Evolutionary conservation across 2,888 invertebrate species (phyloP).

Genomic region (Metalampra italica): DNA sequence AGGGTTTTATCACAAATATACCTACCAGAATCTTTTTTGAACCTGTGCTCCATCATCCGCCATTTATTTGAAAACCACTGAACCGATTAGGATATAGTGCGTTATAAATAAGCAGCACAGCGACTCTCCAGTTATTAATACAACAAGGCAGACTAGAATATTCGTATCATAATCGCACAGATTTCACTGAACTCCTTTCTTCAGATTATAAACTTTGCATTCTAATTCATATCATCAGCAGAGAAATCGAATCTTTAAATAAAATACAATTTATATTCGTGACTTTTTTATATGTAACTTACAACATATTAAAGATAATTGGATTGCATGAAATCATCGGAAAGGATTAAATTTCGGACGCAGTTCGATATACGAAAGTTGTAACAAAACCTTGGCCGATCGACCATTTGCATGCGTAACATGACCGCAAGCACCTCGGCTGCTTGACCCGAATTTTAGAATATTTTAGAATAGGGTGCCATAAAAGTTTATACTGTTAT

Average conservation of each 20-base stretch:
- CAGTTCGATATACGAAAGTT: background rate
- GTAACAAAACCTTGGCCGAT: slow-evolving; percentile 16
- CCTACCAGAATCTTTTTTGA: too few relatives aligned
- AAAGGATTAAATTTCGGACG: background rate
- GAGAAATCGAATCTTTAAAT: background rate
- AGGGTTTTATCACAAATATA: too few relatives aligned
- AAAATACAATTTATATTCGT: background rate
- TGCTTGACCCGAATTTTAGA: slow-evolving; percentile 41
- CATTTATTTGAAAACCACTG: too few relatives aligned
- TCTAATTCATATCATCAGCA: background rate
- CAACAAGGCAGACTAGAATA: too few relatives aligned
- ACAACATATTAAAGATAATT: background rate
- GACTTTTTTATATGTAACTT: background rate
- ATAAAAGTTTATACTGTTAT: slow-evolving; percentile 42
- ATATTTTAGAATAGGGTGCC: slow-evolving; percentile 32
- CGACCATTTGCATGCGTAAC: slow-evolving; percentile 59
- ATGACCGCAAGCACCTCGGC: slow-evolving; percentile 47
- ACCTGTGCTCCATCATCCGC: too few relatives aligned
- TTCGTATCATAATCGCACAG: too few relatives aligned
- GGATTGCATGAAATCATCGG: background rate
- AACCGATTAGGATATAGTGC: too few relatives aligned
- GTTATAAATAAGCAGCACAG: too few relatives aligned
- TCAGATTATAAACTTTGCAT: background rate
- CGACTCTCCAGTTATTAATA: too few relatives aligned
- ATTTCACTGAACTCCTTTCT: slow-evolving; percentile 5